A percentile compares a stretch with the other conserved stretches of the same genome.
Conservation (phyloP, 2,888 invertebrate species). For the Schizaphis graminum region DNA sequence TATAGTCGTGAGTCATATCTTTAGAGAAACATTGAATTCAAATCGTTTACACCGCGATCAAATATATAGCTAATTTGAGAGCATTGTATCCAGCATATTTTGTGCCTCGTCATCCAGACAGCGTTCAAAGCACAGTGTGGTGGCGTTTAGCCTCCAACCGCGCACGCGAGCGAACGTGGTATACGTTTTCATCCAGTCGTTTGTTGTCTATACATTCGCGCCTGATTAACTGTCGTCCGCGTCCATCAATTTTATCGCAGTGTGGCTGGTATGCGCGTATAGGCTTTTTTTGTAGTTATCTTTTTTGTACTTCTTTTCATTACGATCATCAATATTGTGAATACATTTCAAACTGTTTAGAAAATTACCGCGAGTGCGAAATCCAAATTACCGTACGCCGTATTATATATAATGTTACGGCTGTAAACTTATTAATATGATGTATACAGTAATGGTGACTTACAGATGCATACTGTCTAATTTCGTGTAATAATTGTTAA, state of each 20-base stretch:
- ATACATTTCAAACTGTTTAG: slow-evolving; percentile 9
- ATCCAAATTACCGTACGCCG: not conserved
- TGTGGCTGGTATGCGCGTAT: not conserved
- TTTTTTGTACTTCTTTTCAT: slow-evolving; percentile 5
- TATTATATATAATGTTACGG: not conserved
- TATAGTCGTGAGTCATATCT: slow-evolving; percentile 35
- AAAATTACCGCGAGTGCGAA: not conserved
- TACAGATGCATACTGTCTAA: not conserved
- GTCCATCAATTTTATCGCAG: slow-evolving; percentile 49
- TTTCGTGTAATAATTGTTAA: not conserved
- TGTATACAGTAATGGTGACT: not conserved
- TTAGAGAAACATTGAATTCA: slow-evolving; percentile 52
- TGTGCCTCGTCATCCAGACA: slow-evolving; percentile 49
- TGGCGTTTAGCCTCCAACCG: slow-evolving; percentile 57
- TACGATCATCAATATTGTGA: slow-evolving; percentile 24
- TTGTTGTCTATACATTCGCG: slow-evolving; percentile 52
- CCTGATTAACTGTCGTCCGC: slow-evolving; percentile 55
- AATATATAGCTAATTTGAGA: slow-evolving; percentile 57
- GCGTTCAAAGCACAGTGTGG: slow-evolving; percentile 32
- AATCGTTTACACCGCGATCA: slow-evolving; percentile 54
- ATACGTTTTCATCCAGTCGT: slow-evolving; percentile 39
- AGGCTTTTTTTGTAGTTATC: not conserved
- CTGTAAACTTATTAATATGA: too few species aligned
- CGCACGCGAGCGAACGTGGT: slow-evolving; percentile 15
- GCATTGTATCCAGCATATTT: slow-evolving; percentile 42